Evolutionary conservation across 2,888 invertebrate genomes (phyloP).

Genomic region (Platycheirus albimanus): DNA sequence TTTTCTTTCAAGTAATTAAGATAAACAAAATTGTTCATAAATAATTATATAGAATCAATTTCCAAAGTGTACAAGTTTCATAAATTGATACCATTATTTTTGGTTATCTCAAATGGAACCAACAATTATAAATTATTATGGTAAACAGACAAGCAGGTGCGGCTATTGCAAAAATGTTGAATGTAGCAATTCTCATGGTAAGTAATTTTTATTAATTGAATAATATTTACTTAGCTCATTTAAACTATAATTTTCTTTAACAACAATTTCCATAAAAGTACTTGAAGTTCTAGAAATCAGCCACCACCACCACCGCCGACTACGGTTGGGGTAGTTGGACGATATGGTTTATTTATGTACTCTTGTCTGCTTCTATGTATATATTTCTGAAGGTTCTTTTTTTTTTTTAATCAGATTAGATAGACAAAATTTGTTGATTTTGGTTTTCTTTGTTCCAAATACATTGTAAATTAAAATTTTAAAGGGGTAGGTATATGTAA

Average conservation of each 20-base stretch:
- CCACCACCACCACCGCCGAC: background rate
- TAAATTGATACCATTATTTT: background rate
- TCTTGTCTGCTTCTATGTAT: background rate
- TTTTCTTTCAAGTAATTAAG: constrained; percentile 10
- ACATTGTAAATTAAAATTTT: no score
- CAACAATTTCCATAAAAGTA: background rate
- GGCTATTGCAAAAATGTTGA: constrained; percentile 79
- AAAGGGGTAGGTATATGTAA: background rate
- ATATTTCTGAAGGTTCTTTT: background rate
- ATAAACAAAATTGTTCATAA: background rate
- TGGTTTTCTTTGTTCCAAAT: background rate
- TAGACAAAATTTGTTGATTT: background rate
- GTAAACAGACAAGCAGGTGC: constrained; percentile 78
- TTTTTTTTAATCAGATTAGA: constrained; percentile 17
- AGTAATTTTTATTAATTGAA: constrained; percentile 83
- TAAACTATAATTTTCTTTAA: no score
- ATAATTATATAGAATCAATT: background rate
- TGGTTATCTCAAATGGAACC: constrained; percentile 74
- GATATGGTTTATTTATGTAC: constrained; percentile 45
- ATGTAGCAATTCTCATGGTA: constrained; percentile 80
- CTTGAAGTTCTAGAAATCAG: background rate
- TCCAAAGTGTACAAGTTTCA: background rate
- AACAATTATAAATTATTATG: constrained; percentile 79
- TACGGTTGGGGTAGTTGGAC: constrained; percentile 45
- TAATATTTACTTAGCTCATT: no score